Evolutionary conservation across 2,113 vertebrate species (phyloP).

Genomic region (Protobothrops mucrosquamatus): DNA sequence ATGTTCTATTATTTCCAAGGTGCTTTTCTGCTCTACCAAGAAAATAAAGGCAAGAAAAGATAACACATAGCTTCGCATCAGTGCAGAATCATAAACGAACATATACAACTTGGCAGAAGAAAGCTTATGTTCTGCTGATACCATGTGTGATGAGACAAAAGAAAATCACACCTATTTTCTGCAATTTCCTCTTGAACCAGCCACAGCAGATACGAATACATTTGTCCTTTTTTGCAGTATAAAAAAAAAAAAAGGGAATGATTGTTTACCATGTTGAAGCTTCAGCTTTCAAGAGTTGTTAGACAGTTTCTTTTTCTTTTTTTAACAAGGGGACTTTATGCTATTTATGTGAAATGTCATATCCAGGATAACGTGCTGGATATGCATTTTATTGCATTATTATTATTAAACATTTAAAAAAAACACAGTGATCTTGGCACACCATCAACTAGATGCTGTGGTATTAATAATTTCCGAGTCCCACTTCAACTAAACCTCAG

Average conservation of each 20-base stretch:
- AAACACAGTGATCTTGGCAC: not conserved
- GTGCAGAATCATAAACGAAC: not conserved
- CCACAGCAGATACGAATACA: not conserved
- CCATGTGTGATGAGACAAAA: not conserved
- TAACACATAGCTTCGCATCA: not conserved
- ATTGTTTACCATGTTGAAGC: not conserved
- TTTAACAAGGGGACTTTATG: not conserved
- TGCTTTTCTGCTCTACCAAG: not conserved
- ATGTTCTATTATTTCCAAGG: not conserved
- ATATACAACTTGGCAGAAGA: not conserved
- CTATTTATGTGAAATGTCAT: not conserved
- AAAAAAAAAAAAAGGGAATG: not conserved
- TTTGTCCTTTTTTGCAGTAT: not conserved
- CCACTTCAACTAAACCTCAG: not conserved
- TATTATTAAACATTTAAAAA: not conserved
- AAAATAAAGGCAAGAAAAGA: not conserved
- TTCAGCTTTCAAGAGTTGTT: not conserved
- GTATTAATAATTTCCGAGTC: not conserved
- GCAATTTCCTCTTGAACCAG: not conserved
- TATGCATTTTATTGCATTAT: not conserved
- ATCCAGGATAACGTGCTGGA: not conserved
- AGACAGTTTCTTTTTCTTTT: not conserved
- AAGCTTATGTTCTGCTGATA: not conserved
- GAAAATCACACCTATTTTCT: not conserved
- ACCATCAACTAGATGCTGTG: not conserved